Conservation (phyloP, 2,797 vertebrate species). For the Dromococcyx pavoninus region DNA sequence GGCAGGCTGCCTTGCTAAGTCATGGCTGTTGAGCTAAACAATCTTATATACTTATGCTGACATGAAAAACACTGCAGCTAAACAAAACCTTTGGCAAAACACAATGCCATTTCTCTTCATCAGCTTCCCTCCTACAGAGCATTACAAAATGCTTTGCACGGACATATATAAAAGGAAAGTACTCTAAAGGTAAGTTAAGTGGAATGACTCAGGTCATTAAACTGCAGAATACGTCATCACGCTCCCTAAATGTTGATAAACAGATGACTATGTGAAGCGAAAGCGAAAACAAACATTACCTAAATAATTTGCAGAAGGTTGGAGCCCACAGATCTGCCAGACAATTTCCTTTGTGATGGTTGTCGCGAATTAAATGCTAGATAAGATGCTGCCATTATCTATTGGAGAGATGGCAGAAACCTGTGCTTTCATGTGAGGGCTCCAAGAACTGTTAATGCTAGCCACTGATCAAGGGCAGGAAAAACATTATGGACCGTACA, state of each 20-base stretch:
- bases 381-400: not conserved
- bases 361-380: not conserved
- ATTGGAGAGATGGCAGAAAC: not conserved
- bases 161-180: not conserved
- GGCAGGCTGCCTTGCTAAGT: slow-evolving; percentile 39
- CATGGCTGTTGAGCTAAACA: slow-evolving; percentile 1
- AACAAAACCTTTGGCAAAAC: slow-evolving; percentile 20
- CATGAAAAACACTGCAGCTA: slow-evolving; percentile 10
- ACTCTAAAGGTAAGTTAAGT: not conserved
- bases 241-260: not conserved
- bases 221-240: not conserved
- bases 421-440: not conserved
- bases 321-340: not conserved
- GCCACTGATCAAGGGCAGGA: not conserved
- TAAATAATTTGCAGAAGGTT: not conserved
- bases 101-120: not conserved
- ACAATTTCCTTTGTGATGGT: not conserved
- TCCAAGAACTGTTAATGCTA: not conserved
- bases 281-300: not conserved
- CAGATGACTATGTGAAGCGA: not conserved
- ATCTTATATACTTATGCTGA: slow-evolving; percentile 5
- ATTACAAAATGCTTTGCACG: not conserved
- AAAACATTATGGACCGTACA: not conserved
- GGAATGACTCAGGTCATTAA: slow-evolving; percentile 7
- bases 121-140: not conserved